Conservation (phyloP, 2,113 vertebrate species). For the Athene cunicularia region DNA sequence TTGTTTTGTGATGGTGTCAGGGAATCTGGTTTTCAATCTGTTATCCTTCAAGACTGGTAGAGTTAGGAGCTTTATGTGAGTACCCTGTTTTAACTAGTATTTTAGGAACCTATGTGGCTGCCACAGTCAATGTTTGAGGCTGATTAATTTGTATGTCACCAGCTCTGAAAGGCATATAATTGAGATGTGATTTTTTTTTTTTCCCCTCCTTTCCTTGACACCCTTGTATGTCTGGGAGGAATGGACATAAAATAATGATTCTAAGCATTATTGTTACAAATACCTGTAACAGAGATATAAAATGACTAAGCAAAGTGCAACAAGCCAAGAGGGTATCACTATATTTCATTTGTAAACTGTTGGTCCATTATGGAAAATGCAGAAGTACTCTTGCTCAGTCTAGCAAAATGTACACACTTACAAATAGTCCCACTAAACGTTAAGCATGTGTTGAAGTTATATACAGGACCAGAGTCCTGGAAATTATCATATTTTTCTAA, state of each 20-base stretch:
- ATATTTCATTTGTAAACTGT: background rate
- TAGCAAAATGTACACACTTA: background rate
- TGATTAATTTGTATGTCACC: background rate
- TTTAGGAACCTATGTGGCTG: background rate
- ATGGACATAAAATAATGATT: background rate
- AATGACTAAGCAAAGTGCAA: background rate
- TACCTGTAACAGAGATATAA: background rate
- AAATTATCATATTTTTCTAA: background rate
- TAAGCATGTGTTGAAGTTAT: background rate
- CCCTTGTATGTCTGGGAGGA: background rate
- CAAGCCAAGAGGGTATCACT: background rate
- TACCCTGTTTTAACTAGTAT: background rate
- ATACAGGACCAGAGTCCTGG: background rate
- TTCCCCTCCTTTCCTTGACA: background rate
- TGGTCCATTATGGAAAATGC: background rate
- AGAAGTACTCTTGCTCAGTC: background rate
- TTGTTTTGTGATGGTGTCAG: background rate
- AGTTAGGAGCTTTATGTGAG: background rate
- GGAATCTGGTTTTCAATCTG: background rate
- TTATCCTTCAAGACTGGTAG: background rate
- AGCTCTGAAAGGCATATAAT: background rate
- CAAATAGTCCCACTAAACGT: background rate
- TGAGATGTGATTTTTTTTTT: background rate
- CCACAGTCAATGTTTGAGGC: background rate
- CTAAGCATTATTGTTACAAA: background rate